Evolutionary conservation across 2,113 vertebrate genomes (phyloP), one percentile per base, ranked within the genome.

Genomic region (Paracanthobrama guichenoti): DNA sequence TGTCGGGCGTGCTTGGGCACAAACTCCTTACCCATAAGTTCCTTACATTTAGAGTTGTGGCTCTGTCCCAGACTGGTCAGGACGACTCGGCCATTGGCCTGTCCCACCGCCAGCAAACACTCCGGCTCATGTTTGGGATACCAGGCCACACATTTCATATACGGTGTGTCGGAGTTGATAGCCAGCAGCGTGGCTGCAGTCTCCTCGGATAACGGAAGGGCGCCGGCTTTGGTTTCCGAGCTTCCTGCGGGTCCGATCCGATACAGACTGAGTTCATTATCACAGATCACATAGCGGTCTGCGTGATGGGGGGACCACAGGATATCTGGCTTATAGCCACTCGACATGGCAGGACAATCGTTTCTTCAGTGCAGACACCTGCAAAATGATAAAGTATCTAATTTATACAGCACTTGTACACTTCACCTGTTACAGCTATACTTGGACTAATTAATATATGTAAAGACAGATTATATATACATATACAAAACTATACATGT

Each of bases 121-220:
- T 99, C 98, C 0, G 97, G 96, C 90, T 99, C 97, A 0, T 97
- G 96, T 86, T 97, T 98, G 0, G 98, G 98, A 90, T 98, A 99
- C 98, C 98, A 99, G 44, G 98, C 97, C 87, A 98, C 97, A n/a
- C 98, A 99, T 92, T 99, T 99, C 97, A 99, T 98, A 73, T 99
- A 99, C 0, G 98, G 97, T 0, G 98, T 98, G 69, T 99, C 98
- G 0, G 98, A 99, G 87, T 99, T 99, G 74, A 99, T 98, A 22
- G 97, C 97, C 1, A 99, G 87, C 0, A 99, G 91, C 0, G 97
- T 99, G 6, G 98, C 98, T 0, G 97, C 95, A 0, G 97, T 97
- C 89, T 98, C 96, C 74, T 97, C 95, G 0, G 98, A 99, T 7
- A 99, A 87, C 0, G 96, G 94, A 35, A 99, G 90, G 7, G 96